These are phyloP conservation scores for Echinometra lucunter DNA, from an alignment of 53 echinoderm and acorn worm species.

Conservation along the genomic window DNA sequence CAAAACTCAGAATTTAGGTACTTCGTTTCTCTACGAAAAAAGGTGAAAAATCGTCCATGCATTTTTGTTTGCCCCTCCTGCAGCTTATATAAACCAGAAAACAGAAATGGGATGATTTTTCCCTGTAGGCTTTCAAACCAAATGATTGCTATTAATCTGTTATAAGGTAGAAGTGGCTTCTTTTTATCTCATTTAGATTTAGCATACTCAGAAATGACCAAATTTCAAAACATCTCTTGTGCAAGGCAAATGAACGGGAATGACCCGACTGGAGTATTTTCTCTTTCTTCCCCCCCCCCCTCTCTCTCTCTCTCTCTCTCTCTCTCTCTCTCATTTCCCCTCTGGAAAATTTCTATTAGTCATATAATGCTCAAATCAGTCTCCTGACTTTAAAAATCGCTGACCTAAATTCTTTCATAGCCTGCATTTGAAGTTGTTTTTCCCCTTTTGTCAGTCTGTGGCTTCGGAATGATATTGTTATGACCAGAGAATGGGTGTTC, in stretches of 20 bases:
- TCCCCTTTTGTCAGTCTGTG: slow-evolving; percentile 21
- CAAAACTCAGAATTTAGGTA: no score
- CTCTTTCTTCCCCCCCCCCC: not conserved
- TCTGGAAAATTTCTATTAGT: not conserved
- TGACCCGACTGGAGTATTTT: not conserved
- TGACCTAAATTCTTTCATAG: slow-evolving; percentile 32
- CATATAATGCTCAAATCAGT: not conserved
- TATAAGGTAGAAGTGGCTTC: not conserved
- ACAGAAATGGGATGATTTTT: no score
- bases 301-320: not conserved
- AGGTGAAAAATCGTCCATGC: no score
- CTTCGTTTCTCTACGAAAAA: no score
- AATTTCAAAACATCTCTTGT: slow-evolving; percentile 16
- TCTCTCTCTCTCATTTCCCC: not conserved
- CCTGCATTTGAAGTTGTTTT: slow-evolving; percentile 13
- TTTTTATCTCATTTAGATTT: not conserved
- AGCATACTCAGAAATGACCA: not conserved
- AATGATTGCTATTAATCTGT: not conserved
- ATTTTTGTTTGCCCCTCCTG: no score
- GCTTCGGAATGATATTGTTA: not conserved
- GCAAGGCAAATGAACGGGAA: slow-evolving; percentile 39
- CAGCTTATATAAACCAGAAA: no score
- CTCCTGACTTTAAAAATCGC: slow-evolving; percentile 24
- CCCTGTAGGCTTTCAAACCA: not conserved
- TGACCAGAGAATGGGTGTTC: not conserved